Conservation (phyloP, 2,888 invertebrate genomes). For the Chydorus sphaericus region DNA sequence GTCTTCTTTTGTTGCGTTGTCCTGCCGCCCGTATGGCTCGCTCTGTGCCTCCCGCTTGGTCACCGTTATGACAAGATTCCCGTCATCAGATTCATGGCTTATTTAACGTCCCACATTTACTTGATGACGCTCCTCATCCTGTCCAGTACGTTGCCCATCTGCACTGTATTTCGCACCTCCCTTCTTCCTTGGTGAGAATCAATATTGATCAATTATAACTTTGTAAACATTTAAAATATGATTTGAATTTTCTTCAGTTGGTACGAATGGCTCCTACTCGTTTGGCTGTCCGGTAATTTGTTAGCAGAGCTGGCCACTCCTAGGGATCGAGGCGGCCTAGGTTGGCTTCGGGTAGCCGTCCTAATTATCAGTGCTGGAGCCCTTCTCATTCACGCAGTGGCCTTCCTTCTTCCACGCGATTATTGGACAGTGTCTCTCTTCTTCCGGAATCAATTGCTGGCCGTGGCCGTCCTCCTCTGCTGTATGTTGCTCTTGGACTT, state of each 20-base stretch:
- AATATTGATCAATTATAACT: neutral
- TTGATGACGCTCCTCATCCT: conserved; percentile 83
- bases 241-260: conserved; percentile 36
- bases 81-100: conserved; percentile 97
- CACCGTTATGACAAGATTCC: conserved; percentile 96
- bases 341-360: conserved; percentile 60
- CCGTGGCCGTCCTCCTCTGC: conserved; percentile 81
- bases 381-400: conserved; percentile 74
- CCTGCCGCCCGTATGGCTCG: conserved; percentile 91
- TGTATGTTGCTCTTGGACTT: conserved; percentile 97
- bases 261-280: conserved; percentile 90
- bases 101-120: conserved; percentile 95
- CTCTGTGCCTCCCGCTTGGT: conserved; percentile 84
- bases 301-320: conserved; percentile 95
- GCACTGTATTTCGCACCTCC: conserved; percentile 26
- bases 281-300: conserved; percentile 86
- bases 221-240: neutral
- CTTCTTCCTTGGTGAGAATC: conserved; percentile 15
- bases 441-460: conserved; percentile 92
- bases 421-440: conserved; percentile 82
- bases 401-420: conserved; percentile 46
- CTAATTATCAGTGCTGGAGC: conserved; percentile 70
- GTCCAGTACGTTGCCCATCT: conserved; percentile 75
- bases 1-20: conserved; percentile 83
- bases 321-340: conserved; percentile 90